Evolutionary conservation across 2,797 vertebrate species (phyloP), one percentile per base, ranked within the genome.

Genomic region (Rhinichthys osculus): DNA sequence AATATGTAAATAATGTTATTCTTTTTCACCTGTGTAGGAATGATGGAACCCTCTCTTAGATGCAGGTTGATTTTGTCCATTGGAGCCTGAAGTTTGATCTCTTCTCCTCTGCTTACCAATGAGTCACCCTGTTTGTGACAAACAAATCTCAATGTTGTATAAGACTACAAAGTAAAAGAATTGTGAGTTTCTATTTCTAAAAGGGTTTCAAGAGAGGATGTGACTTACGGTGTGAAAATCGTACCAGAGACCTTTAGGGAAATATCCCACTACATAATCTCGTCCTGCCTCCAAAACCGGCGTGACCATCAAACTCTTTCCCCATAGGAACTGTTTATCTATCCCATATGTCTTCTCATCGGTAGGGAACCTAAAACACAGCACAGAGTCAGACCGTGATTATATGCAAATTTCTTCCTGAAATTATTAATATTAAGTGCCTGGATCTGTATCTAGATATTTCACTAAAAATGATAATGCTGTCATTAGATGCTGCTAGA

Each of bases 261-360:
- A 88, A 3, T 98, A 98, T 54, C 96, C 97, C 0, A 67, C 85
- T 81, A 97, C 96, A 0, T 90, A 92, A 66, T 94, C 89, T 4
- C 93, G 94, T 1, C 93, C 94, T 0, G 95, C 92, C 7, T 97
- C 95, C 90, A 98, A 86, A 30, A 97, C 97, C 0, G 97, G 97
- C 0, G 96, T 97, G 82, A 98, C 95, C 90, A 98, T 85, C 82
- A 98, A 93, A 92, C 94, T 95, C 90, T 73, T 91, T 66, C 97
- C 97, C 97, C 95, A 97, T 17, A 98, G 92, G 89, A 98, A 97
- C 94, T 98, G 97, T 59, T 89, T 95, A 92, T 98, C 97, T 1
- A 97, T 91, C 0, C 87, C 90, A 8, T 97, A 96, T 0, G 96
- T 97, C 87, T 85, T 91, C 11, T 87, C 71, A 14, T 97, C 97